Evolutionary conservation across 2,797 vertebrate genomes (phyloP).

Genomic region (Myoxocephalus aenaeus): DNA sequence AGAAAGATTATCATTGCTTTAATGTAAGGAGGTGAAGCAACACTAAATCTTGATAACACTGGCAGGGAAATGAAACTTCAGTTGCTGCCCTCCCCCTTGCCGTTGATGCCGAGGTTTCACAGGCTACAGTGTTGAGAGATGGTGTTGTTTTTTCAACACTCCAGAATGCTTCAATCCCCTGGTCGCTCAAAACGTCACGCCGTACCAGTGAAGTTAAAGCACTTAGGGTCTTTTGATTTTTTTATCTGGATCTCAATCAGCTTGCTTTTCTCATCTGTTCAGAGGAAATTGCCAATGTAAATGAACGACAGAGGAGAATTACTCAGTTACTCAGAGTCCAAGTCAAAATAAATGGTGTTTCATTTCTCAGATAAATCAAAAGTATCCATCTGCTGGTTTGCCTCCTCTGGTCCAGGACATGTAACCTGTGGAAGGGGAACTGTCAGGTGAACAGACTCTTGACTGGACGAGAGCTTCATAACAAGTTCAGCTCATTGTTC

Average conservation of each 20-base stretch:
- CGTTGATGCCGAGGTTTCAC: conserved; percentile 31
- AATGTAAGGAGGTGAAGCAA: conserved; percentile 62
- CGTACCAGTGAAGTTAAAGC: conserved; percentile 50
- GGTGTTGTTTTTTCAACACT: not conserved
- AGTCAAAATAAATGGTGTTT: conserved; percentile 78
- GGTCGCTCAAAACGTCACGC: conserved; percentile 23
- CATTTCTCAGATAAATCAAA: conserved; percentile 75
- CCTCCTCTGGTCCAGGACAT: conserved; percentile 31
- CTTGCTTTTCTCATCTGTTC: conserved; percentile 62
- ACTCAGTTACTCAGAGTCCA: conserved; percentile 58
- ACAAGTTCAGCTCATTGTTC: not conserved
- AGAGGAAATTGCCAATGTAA: conserved; percentile 74
- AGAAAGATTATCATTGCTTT: conserved; percentile 65
- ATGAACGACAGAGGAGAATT: conserved; percentile 75
- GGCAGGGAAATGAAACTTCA: conserved; percentile 56
- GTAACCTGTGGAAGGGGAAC: conserved; percentile 23
- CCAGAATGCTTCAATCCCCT: not conserved
- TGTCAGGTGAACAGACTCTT: conserved; percentile 8
- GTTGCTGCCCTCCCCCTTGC: conserved; percentile 7
- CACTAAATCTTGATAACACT: conserved; percentile 63
- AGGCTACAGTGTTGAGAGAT: not conserved
- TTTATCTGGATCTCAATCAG: conserved; percentile 78
- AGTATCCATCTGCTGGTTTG: conserved; percentile 55
- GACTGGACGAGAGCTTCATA: not conserved
- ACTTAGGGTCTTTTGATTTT: conserved; percentile 70